Evolutionary conservation across 2,113 vertebrate genomes (phyloP).

Genomic region (Antigone vipio): DNA sequence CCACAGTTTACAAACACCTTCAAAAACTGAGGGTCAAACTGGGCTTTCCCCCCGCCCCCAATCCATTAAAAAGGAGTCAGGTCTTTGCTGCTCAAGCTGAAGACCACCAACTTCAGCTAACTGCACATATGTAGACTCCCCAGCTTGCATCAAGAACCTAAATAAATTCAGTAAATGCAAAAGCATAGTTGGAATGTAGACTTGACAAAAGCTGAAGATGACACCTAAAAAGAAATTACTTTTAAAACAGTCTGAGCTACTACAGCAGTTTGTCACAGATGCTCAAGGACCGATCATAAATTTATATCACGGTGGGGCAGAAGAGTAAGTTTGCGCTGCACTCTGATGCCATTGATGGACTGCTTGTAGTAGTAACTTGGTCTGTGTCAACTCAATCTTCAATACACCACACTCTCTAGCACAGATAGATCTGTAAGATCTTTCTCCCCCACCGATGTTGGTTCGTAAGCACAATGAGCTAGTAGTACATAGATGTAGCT

Average conservation of each 20-base stretch:
- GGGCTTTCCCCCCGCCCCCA: background rate
- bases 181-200: background rate
- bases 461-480: background rate
- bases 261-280: background rate
- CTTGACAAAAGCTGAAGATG: background rate
- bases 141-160: background rate
- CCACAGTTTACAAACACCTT: background rate
- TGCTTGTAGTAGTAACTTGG: background rate
- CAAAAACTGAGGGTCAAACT: background rate
- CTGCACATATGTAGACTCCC: background rate
- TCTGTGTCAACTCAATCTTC: background rate
- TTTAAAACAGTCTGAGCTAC: background rate
- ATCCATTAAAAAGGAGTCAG: background rate
- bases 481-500: background rate
- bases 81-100: background rate
- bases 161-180: background rate
- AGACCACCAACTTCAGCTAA: background rate
- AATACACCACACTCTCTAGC: background rate
- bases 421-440: background rate
- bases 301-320: background rate
- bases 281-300: background rate
- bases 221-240: background rate
- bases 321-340: background rate
- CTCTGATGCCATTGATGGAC: background rate
- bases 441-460: accelerated